These are phyloP conservation scores for Nesospiza acunhae DNA, from an alignment of 2,113 vertebrate species.

Conservation along the genomic window DNA sequence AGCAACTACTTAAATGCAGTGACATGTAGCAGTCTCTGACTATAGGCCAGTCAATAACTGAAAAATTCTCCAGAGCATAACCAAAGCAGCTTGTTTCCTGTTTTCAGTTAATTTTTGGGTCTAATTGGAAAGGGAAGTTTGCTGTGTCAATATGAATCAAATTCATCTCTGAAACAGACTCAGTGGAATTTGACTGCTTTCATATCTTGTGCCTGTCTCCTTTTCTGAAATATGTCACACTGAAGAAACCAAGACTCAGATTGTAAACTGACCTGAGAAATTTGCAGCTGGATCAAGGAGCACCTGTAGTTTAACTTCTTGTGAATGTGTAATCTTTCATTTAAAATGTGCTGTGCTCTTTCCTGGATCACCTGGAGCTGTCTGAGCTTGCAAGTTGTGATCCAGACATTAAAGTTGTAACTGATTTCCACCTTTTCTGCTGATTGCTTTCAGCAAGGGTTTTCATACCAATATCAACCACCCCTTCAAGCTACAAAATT, in stretches of 20 bases:
- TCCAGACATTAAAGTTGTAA: background rate
- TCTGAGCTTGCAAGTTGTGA: background rate
- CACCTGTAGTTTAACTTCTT: background rate
- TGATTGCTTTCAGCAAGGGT: background rate
- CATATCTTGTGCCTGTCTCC: background rate
- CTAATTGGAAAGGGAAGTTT: background rate
- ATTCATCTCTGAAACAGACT: background rate
- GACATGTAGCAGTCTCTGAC: background rate
- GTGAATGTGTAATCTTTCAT: background rate
- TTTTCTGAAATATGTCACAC: background rate
- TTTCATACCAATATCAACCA: background rate
- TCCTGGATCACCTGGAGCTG: background rate
- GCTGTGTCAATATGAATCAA: background rate
- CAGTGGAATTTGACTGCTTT: background rate
- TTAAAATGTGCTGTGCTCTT: background rate
- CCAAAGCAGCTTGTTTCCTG: background rate
- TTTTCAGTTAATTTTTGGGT: background rate
- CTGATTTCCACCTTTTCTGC: background rate
- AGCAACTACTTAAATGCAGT: background rate
- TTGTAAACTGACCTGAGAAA: background rate
- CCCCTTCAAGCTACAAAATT: background rate
- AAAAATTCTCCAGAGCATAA: background rate
- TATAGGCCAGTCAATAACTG: background rate
- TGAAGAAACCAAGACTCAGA: background rate
- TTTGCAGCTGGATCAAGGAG: background rate